Evolutionary conservation across 2,888 invertebrate species (phyloP).

Genomic region (Terebella lapidaria): DNA sequence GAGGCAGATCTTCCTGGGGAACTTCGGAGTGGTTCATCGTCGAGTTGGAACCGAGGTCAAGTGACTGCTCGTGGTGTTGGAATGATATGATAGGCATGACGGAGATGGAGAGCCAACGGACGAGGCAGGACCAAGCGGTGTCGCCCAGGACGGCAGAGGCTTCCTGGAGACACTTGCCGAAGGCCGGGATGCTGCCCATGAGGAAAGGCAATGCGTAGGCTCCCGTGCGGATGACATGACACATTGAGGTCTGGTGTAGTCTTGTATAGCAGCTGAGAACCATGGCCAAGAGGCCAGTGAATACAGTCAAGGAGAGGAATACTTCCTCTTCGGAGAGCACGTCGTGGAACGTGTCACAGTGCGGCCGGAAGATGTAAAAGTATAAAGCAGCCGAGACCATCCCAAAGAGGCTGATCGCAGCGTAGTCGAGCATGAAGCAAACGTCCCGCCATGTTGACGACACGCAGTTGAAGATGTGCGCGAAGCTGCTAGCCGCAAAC

Average conservation of each 20-base stretch:
- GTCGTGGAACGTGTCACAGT: neutral
- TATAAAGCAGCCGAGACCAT: conserved; percentile 50
- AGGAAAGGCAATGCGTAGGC: conserved; percentile 52
- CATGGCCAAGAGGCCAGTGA: conserved; percentile 43
- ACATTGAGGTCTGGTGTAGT: conserved; percentile 33
- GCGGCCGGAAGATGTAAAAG: conserved; percentile 36
- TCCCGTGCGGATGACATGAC: conserved; percentile 44
- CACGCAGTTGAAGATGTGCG: conserved; percentile 55
- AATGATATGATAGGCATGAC: no score
- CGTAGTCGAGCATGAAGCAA: conserved; percentile 57
- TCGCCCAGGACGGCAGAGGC: no score
- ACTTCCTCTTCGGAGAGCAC: conserved; percentile 29
- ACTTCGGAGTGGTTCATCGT: neutral
- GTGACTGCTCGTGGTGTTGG: no score
- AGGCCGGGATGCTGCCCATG: conserved; percentile 49
- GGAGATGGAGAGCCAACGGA: neutral
- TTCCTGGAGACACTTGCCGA: conserved; percentile 47
- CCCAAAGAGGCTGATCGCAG: conserved; percentile 52
- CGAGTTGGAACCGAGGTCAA: neutral
- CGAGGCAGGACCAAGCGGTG: neutral
- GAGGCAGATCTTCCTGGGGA: neutral
- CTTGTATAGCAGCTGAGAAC: conserved; percentile 50
- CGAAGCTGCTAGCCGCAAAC: conserved; percentile 41
- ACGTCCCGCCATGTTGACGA: conserved; percentile 54
- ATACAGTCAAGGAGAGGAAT: conserved; percentile 36